A percentile compares a stretch with the other conserved stretches of the same genome.
phyloP scores from a whole-genome alignment of 2,797 vertebrate species.

The Tauraco hartlaubi region DNA sequence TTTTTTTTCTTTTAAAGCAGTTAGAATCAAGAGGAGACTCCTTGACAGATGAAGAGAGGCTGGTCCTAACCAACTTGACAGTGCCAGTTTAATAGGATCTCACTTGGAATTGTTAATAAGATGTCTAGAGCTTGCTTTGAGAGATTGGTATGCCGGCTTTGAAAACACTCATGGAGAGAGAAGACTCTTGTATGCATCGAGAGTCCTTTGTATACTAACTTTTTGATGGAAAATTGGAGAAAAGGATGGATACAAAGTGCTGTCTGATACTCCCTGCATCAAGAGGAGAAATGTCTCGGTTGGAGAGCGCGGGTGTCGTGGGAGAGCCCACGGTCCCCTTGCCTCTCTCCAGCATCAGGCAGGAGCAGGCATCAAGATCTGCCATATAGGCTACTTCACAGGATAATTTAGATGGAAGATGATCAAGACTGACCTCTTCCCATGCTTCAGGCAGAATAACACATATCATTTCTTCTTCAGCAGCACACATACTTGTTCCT shows the following conservation, averaged over 20 bases:
- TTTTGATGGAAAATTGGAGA: background rate
- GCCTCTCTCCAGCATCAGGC: background rate
- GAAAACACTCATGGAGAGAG: background rate
- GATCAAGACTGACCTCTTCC: background rate
- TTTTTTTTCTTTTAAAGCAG: background rate
- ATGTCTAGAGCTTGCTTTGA: background rate
- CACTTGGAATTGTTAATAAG: constrained; percentile 10
- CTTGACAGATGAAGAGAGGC: background rate
- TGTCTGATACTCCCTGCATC: accelerated
- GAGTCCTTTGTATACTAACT: background rate
- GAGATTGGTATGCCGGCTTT: background rate
- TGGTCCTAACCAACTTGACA: constrained; percentile 24
- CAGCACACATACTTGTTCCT: accelerated
- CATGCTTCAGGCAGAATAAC: background rate
- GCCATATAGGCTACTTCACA: background rate
- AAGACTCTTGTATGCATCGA: background rate
- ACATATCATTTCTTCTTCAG: background rate
- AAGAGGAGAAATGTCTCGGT: accelerated
- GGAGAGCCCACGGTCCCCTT: background rate
- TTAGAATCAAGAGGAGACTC: background rate
- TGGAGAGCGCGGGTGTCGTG: accelerated
- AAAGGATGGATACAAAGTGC: background rate
- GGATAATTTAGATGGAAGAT: background rate
- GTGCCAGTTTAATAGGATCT: constrained; percentile 18
- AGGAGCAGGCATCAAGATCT: background rate